Percentiles rank a stretch among this genome's conserved stretches.
These are phyloP conservation scores for Botia kubotai DNA, from an alignment of 2,797 vertebrate genomes.

Conservation along the genomic window DNA sequence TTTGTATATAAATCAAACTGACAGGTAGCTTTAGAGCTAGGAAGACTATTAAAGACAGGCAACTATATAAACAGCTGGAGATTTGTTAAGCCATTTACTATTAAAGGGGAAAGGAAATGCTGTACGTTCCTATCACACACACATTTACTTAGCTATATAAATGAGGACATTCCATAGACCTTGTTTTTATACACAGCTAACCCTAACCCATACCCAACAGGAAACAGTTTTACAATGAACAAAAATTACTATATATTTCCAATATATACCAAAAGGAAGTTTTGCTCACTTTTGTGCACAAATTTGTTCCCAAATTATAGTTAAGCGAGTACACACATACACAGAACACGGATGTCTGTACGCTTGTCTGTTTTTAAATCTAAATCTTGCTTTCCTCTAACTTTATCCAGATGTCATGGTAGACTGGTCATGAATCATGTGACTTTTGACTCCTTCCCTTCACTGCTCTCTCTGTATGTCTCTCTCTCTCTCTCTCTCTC, in stretches of 20 bases:
- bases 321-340: not conserved
- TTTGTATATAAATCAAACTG: conserved; percentile 43
- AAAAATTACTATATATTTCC: too few relatives aligned
- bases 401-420: conserved; percentile 59
- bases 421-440: conserved; percentile 58
- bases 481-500: not conserved
- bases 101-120: conserved; percentile 19
- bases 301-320: too few relatives aligned
- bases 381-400: conserved; percentile 60
- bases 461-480: conserved; percentile 3
- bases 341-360: conserved; percentile 17
- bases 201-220: too few relatives aligned
- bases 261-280: too few relatives aligned
- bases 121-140: too few relatives aligned
- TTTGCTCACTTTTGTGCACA: too few relatives aligned
- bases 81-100: conserved; percentile 23
- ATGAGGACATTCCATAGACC: too few relatives aligned
- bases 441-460: conserved; percentile 46
- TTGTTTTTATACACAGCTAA: too few relatives aligned
- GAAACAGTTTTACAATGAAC: too few relatives aligned
- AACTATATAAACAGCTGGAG: conserved; percentile 14
- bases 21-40: not conserved
- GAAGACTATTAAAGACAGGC: conserved; percentile 14
- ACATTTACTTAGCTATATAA: too few relatives aligned
- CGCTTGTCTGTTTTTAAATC: conserved; percentile 60